phyloP scores from a whole-genome alignment of 53 echinoderm and acorn worm genomes.

The Patiria pectinifera region DNA sequence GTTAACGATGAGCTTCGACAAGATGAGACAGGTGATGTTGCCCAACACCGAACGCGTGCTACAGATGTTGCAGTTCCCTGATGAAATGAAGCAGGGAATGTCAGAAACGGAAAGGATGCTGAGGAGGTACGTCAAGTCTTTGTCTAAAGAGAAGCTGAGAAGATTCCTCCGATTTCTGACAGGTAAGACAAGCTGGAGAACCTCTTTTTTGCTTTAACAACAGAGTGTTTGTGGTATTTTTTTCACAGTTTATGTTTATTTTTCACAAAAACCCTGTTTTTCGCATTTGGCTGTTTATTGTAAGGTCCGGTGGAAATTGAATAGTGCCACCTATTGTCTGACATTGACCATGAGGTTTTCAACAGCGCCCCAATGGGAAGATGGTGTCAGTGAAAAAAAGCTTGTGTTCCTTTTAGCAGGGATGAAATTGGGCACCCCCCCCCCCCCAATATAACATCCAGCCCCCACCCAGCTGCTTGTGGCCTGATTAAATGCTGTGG shows the following conservation, averaged over 20 bases:
- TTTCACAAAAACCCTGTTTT: no score
- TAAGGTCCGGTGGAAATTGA: no score
- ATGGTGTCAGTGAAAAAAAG: no score
- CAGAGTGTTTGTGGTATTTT: background rate
- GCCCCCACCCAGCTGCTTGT: no score
- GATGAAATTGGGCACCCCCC: no score
- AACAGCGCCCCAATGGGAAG: no score
- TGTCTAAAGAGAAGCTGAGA: constrained; percentile 53
- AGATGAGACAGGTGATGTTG: constrained; percentile 48
- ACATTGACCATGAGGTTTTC: no score
- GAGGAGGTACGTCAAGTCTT: constrained; percentile 62
- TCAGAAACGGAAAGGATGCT: constrained; percentile 35
- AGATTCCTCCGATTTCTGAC: constrained; percentile 59
- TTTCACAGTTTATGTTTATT: background rate
- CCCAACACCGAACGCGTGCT: constrained; percentile 48
- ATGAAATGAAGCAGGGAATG: constrained; percentile 34
- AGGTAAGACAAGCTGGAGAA: constrained; percentile 42
- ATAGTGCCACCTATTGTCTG: no score
- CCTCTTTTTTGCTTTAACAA: background rate
- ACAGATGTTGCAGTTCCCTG: constrained; percentile 45
- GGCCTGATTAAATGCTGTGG: no score
- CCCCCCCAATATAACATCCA: no score
- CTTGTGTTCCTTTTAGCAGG: no score
- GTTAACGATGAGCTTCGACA: constrained; percentile 24
- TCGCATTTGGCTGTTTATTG: no score